These are phyloP conservation scores for Dicrurus megarhynchus DNA, from an alignment of 2,113 vertebrate genomes.

Conservation along the genomic window DNA sequence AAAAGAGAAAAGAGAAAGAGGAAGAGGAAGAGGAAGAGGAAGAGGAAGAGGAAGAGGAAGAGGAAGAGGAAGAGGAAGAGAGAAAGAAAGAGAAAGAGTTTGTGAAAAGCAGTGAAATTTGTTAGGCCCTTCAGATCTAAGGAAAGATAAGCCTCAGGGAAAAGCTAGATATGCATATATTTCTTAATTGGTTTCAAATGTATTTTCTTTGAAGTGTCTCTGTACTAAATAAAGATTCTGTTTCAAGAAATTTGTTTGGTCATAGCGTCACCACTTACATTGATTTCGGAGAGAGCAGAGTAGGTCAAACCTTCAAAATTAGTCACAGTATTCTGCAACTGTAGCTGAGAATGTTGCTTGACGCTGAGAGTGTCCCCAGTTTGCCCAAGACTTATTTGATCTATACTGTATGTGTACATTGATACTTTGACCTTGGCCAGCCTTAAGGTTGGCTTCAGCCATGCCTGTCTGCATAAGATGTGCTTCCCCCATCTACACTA, in stretches of 20 bases:
- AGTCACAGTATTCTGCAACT: background rate
- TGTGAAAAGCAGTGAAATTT: background rate
- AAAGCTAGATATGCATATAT: slow-evolving; percentile 8
- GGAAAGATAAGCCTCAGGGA: slow-evolving; percentile 7
- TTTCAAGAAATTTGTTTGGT: slow-evolving; percentile 3
- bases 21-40: background rate
- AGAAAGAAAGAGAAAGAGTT: background rate
- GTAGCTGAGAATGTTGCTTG: background rate
- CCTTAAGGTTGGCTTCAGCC: background rate
- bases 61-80: fast-evolving
- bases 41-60: too few relatives aligned
- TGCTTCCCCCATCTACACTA: background rate
- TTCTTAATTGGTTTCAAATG: slow-evolving; percentile 39
- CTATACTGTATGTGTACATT: background rate
- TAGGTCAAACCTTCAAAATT: background rate
- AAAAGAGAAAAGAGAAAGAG: background rate
- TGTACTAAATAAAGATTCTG: background rate
- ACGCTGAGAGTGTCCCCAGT: background rate
- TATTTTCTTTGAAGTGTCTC: slow-evolving; percentile 8
- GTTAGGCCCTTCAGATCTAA: background rate
- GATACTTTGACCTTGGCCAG: background rate
- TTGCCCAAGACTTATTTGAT: background rate
- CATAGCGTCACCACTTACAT: background rate
- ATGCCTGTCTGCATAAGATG: background rate
- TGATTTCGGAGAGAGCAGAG: background rate